Evolutionary conservation across 2,113 vertebrate species (phyloP).

Genomic region (Phainopepla nitens): DNA sequence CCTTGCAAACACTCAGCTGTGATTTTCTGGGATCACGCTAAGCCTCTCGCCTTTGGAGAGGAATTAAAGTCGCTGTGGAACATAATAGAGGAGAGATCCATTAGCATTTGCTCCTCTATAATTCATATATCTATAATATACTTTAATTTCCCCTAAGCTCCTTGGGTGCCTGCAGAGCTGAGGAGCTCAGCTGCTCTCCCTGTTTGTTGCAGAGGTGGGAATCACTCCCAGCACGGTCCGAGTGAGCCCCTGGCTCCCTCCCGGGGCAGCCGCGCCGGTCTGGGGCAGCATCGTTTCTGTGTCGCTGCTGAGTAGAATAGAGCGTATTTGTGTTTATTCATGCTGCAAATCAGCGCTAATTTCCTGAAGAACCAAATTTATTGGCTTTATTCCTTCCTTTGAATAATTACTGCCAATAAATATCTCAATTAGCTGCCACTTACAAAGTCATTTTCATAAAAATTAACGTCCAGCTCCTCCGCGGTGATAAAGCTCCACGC

Average conservation of each 20-base stretch:
- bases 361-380: background rate
- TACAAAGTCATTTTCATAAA: background rate
- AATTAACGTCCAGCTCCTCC: background rate
- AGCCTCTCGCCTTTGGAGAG: background rate
- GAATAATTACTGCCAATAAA: slow-evolving; percentile 12
- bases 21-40: background rate
- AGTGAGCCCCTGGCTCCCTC: background rate
- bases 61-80: background rate
- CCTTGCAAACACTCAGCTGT: background rate
- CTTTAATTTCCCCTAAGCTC: slow-evolving; percentile 6
- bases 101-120: background rate
- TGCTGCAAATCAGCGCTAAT: background rate
- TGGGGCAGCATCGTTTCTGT: background rate
- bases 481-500: rapidly evolving
- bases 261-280: rapidly evolving
- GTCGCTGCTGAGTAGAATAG: background rate
- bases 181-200: background rate
- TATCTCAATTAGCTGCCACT: background rate
- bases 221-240: background rate
- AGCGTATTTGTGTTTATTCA: background rate
- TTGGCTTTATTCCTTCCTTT: background rate
- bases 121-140: background rate
- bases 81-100: background rate
- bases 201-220: background rate
- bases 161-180: background rate